A percentile compares a stretch with the other conserved stretches of the same genome.
These are phyloP conservation scores for Pempheris klunzingeri DNA, from an alignment of 2,797 vertebrate species.

Conservation along the genomic window DNA sequence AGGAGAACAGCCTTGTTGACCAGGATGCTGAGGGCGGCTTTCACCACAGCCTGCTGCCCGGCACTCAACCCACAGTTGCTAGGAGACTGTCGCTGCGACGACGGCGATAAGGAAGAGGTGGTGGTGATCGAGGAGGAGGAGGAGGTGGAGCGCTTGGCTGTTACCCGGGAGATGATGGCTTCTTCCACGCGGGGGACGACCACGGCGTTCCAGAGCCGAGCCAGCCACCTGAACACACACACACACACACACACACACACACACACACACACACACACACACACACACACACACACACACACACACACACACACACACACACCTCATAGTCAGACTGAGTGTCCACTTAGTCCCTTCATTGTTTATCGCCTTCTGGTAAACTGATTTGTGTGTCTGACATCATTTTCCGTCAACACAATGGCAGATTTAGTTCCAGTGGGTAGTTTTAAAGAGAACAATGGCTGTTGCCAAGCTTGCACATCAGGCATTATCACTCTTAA, in stretches of 20 bases:
- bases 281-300: no score
- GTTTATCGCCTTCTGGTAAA: no score
- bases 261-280: no score
- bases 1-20: conserved; percentile 93
- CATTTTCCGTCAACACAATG: background rate
- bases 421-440: no score
- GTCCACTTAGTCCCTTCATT: no score
- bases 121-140: conserved; percentile 21
- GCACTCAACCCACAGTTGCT: conserved; percentile 86
- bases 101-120: conserved; percentile 41
- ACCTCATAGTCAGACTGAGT: background rate
- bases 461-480: no score
- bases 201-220: conserved; percentile 92
- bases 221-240: conserved; percentile 89
- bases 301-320: conserved; percentile 7
- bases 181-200: conserved; percentile 94
- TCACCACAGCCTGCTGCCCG: conserved; percentile 94
- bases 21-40: conserved; percentile 95
- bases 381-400: background rate
- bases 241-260: no score
- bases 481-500: background rate
- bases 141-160: conserved; percentile 81
- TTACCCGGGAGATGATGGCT: conserved; percentile 92
- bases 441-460: no score
- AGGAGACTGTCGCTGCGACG: conserved; percentile 77